Conservation (phyloP, 2,797 vertebrate species). For the Heliangelus exortis region DNA sequence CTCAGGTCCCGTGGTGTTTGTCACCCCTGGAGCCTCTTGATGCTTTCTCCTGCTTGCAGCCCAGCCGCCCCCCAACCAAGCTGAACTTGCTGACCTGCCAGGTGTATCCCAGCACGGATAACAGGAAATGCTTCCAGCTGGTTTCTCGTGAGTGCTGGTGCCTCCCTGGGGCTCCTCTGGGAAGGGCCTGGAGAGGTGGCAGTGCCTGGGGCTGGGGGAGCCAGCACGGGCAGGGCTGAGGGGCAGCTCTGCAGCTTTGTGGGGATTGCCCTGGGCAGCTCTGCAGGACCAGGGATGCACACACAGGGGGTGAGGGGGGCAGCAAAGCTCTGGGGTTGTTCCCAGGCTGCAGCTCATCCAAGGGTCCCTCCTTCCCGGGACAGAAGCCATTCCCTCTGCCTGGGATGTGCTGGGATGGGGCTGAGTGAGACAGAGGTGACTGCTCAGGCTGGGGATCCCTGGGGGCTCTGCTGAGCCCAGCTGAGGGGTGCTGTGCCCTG, state of each 20-base stretch:
- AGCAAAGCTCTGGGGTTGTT: not conserved
- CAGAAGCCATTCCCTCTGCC: not conserved
- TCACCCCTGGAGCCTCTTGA: not conserved
- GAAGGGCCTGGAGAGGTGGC: not conserved
- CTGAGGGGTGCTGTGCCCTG: not conserved
- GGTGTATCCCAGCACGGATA: conserved; percentile 85
- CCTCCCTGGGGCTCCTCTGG: not conserved
- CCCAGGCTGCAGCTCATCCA: not conserved
- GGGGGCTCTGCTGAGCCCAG: not conserved
- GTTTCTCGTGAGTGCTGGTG: conserved; percentile 81
- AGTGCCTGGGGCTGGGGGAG: not conserved
- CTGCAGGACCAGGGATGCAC: not conserved
- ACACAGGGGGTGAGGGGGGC: fast-evolving
- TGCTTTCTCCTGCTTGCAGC: conserved; percentile 60
- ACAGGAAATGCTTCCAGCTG: conserved; percentile 89
- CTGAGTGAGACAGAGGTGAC: not conserved
- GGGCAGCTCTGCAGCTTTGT: not conserved
- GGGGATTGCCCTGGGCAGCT: not conserved
- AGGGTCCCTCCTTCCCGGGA: not conserved
- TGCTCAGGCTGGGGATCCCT: not conserved
- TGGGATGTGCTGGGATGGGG: not conserved
- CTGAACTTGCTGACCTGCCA: conserved; percentile 90
- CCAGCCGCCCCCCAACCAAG: conserved; percentile 82
- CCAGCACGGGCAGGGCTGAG: fast-evolving
- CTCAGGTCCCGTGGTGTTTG: not conserved